Evolutionary conservation across 2,888 invertebrate species (phyloP), one percentile per base, ranked within the genome.

Genomic region (Callinectes sapidus): DNA sequence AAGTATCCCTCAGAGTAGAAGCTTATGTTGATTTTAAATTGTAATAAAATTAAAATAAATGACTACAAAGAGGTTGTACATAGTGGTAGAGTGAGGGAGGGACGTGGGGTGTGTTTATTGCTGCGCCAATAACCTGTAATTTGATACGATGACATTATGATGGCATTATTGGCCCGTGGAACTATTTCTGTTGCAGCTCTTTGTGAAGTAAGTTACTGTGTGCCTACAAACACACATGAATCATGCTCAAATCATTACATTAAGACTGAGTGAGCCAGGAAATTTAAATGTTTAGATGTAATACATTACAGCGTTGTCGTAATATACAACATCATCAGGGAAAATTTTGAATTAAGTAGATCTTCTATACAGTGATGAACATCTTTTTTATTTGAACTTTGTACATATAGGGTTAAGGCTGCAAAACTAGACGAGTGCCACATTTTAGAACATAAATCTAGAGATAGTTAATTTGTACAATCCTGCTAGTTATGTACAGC

Each of bases 391-490:
- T 94, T 94, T 94, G 92, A 94, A 92, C 92, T 92, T 94, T 94
- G 94, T 94, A 94, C 90, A 94, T 94, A 94, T 94, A 94, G 92
- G 91, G 94, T 94, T 94, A 94, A 94, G 92, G 94, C 94, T 94
- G 94, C 94, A 92, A 94, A 94, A 94, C 91, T 92, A 91, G 94
- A 92, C 87, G 94, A 94, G 94, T 94, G 94, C 94, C 94, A 94
- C 94, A 94, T 94, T 92, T 92, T 94, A 94, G 94, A 92, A 86
- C 89, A 90, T 94, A 94, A 89, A 93, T 77, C 90, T 92, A 92
- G 91, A 90, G 48, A 93, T 90, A 93, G 91, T 90, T 93, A 91
- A 90, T 93, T 91, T 91, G 92, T 92, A 92, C 92, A 92, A 92
- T 92, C 92, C 92, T 92, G 92, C 92, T 92, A 92, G 92, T 92